These are phyloP conservation scores for Dioctria linearis DNA, from an alignment of 2,888 invertebrate genomes.

Conservation along the genomic window DNA sequence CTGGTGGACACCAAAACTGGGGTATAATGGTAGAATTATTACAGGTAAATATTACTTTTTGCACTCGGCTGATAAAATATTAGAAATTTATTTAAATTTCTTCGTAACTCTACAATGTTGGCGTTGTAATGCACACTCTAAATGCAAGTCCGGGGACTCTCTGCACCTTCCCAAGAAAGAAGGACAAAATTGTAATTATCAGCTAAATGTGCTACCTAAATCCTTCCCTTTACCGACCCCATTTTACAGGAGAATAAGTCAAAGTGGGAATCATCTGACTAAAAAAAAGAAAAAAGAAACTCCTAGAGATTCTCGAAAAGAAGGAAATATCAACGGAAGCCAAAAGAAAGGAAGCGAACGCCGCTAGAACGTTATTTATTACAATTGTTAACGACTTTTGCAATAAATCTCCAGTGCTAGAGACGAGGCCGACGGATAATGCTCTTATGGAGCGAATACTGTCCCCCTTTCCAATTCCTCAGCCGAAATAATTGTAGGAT, in stretches of 20 bases:
- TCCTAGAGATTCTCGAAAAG: slow-evolving; percentile 47
- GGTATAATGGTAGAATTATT: no score
- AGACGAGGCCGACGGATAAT: slow-evolving; percentile 46
- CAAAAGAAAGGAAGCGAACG: slow-evolving; percentile 60
- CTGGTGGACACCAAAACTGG: no score
- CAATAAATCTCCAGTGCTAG: slow-evolving; percentile 61
- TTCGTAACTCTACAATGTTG: no score
- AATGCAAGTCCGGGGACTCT: background rate
- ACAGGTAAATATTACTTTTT: no score
- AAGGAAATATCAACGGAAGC: slow-evolving; percentile 58
- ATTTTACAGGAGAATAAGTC: slow-evolving; percentile 15
- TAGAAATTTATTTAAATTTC: no score
- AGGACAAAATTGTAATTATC: slow-evolving; percentile 10
- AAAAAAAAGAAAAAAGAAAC: slow-evolving; percentile 35
- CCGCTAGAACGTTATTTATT: slow-evolving; percentile 62
- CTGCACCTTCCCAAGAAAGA: background rate
- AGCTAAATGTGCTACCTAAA: slow-evolving; percentile 9
- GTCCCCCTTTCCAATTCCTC: slow-evolving; percentile 53
- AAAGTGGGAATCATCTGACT: slow-evolving; percentile 13
- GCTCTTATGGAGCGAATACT: slow-evolving; percentile 16
- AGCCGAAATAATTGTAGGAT: slow-evolving; percentile 61
- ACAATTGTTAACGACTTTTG: slow-evolving; percentile 63
- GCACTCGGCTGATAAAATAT: no score
- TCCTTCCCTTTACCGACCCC: background rate
- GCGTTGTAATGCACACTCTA: no score